Conservation (phyloP, 2,113 vertebrate genomes). For the Myanophis thanlyinensis region DNA sequence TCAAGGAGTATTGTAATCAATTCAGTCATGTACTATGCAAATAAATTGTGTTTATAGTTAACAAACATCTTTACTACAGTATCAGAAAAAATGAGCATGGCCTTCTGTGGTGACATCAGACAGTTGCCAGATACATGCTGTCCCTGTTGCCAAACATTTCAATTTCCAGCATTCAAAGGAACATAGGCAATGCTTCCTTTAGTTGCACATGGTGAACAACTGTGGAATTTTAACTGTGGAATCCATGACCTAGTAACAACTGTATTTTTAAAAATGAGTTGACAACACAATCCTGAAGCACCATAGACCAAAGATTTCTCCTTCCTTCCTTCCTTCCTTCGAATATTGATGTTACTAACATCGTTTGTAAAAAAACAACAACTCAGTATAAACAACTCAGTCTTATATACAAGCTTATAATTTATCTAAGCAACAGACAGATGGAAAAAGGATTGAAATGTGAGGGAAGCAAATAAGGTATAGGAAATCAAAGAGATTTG, state of each 20-base stretch:
- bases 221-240: not conserved
- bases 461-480: not conserved
- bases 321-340: not conserved
- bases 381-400: not conserved
- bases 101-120: not conserved
- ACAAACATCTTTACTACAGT: not conserved
- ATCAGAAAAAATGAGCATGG: not conserved
- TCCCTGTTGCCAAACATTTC: not conserved
- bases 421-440: not conserved
- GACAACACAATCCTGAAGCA: not conserved
- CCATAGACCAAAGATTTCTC: not conserved
- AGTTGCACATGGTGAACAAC: not conserved
- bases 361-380: not conserved
- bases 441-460: not conserved
- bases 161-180: not conserved
- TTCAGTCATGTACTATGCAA: not conserved
- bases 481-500: not conserved
- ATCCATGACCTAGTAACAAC: not conserved
- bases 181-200: not conserved
- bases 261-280: not conserved
- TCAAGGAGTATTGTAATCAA: not conserved
- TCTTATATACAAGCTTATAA: not conserved
- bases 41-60: slow-evolving; percentile 21
- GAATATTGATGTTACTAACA: not conserved
- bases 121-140: not conserved